Evolutionary conservation across 2,888 invertebrate species (phyloP), one percentile per base, ranked within the genome.

Genomic region (Papilio elwesi): DNA sequence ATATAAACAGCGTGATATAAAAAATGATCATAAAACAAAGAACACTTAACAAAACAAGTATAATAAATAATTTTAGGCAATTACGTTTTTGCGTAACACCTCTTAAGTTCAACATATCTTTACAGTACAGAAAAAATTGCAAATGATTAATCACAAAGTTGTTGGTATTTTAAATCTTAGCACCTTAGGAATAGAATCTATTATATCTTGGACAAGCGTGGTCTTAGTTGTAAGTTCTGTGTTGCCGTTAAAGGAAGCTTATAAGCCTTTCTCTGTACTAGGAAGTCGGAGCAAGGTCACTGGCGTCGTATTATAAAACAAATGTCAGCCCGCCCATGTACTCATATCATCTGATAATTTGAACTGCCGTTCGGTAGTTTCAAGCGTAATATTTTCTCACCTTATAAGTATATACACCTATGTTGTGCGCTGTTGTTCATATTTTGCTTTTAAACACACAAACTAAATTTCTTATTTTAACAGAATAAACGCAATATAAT

Each of bases 281-380:
- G 79, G 80, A 80, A 80, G 78, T 76, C 59, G 47, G 38, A 47
- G 74, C 79, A 80, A 80, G 80, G 80, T 73, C 75, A 68, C 70
- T 70, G 52, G 59, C 70, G 67, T 73, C 55, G 71, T 68, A 62
- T 71, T 70, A 70, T 65, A 73, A 64, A 74, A 68, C 68, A 71
- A 78, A 78, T 77, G 75, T 75, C 75, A 75, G 52, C 43, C 67
- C 68, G 59, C 64, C 69, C 68, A 73, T 74, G 57, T 57, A 71
- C 53, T 49, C 51, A 47, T 36, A 52, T 73, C 49, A 70, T 38
- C 62, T 62, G 70, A 70, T 69, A 69, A 66, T 67, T 53, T 68
- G 57, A 65, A 48, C 52, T 52, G 53, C 64, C 70, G 36, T 66
- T 73, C 47, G 66, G 59, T 55, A 55, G 64, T 47, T 12, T 43